Percentiles rank a stretch among this genome's conserved stretches.
Conservation (phyloP, 1,140 invertebrate genomes). For the Myzus persicae region DNA sequence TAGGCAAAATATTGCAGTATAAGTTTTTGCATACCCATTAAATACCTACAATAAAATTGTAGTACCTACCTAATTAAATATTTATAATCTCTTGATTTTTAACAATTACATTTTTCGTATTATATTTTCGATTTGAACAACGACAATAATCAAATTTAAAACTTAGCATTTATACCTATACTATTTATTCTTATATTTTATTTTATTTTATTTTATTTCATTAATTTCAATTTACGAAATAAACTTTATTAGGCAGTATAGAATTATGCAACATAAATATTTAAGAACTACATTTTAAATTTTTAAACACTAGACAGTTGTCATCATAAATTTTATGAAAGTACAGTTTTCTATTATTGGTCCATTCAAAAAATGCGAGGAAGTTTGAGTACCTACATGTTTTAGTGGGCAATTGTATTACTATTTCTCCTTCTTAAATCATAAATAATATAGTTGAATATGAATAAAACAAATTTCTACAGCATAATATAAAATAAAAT, state of each 20-base stretch:
- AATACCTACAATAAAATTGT: neutral
- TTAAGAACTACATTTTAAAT: neutral
- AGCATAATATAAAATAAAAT: neutral
- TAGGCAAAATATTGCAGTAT: neutral
- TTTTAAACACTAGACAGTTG: neutral
- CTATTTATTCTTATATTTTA: neutral
- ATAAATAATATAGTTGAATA: neutral
- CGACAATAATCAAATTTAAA: neutral
- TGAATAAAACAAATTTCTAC: neutral
- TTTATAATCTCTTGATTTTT: neutral
- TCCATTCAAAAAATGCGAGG: neutral
- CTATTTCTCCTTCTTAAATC: neutral
- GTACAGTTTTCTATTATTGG: neutral
- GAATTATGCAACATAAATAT: neutral
- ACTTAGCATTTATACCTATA: neutral
- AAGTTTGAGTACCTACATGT: neutral
- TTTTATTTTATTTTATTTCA: too few relatives aligned
- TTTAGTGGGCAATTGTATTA: neutral
- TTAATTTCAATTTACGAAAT: neutral
- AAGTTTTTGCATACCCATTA: neutral
- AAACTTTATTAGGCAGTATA: neutral
- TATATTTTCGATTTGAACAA: neutral
- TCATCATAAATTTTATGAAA: neutral
- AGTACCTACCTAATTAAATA: neutral
- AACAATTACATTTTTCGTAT: neutral